These are phyloP conservation scores for Synanthedon vespiformis DNA, from an alignment of 2,888 invertebrate species.

Conservation along the genomic window DNA sequence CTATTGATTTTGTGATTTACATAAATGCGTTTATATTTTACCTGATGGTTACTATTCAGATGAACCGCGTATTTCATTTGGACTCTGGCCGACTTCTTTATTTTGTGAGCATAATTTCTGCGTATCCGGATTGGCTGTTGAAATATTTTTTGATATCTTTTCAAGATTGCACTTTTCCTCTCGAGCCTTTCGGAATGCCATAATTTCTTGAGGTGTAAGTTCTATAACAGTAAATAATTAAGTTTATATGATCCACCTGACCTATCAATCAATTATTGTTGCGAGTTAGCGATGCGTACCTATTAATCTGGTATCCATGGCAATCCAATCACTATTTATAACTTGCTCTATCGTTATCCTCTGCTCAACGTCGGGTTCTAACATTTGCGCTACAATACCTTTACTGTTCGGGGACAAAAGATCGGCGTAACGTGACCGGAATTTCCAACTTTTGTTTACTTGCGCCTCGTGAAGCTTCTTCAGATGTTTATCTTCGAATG, in stretches of 20 bases:
- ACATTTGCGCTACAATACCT: constrained; percentile 68
- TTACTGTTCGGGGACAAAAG: constrained; percentile 73
- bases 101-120: not conserved
- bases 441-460: constrained; percentile 74
- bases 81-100: not conserved
- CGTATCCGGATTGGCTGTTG: not conserved
- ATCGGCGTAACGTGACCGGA: constrained; percentile 73
- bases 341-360: constrained; percentile 73
- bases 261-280: too few species aligned
- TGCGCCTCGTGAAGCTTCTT: constrained; percentile 75
- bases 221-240: constrained; percentile 20
- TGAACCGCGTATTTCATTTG: too few species aligned
- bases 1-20: too few species aligned
- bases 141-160: not conserved
- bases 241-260: too few species aligned
- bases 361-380: constrained; percentile 75
- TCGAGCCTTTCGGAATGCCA: constrained; percentile 46
- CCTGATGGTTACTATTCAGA: too few species aligned
- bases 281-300: constrained; percentile 21
- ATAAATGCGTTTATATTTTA: too few species aligned
- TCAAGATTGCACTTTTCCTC: constrained; percentile 27
- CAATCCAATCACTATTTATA: constrained; percentile 72
- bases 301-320: constrained; percentile 72
- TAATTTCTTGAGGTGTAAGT: constrained; percentile 51
- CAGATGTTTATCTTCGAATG: constrained; percentile 83